Evolutionary conservation across 2,797 vertebrate genomes (phyloP).

Genomic region (Cichlasoma orientale): DNA sequence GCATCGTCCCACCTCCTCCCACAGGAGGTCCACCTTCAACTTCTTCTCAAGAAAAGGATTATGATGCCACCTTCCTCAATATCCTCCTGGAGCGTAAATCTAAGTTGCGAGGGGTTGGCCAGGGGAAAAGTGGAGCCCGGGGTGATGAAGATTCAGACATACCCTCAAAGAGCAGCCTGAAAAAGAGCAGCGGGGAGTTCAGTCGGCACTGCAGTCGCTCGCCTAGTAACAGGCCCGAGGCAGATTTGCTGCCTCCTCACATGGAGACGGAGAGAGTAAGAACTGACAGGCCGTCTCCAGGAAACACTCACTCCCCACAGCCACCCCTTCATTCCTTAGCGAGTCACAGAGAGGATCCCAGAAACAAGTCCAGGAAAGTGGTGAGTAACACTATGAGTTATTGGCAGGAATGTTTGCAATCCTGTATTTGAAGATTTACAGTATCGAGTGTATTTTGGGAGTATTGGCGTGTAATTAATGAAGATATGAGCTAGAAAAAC

Average conservation of each 20-base stretch:
- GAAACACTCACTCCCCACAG: constrained; percentile 76
- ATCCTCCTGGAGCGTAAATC: constrained; percentile 88
- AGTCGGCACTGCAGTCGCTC: constrained; percentile 72
- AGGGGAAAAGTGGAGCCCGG: constrained; percentile 36
- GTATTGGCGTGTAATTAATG: background rate
- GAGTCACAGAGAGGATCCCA: constrained; percentile 84
- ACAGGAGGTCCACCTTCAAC: constrained; percentile 50
- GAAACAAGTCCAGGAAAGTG: constrained; percentile 87
- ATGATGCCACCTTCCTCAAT: constrained; percentile 86
- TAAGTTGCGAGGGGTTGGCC: constrained; percentile 58
- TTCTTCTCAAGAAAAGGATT: constrained; percentile 78
- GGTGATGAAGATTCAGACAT: constrained; percentile 82
- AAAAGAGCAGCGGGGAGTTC: constrained; percentile 74
- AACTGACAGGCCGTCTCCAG: constrained; percentile 73
- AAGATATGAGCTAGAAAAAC: background rate
- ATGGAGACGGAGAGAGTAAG: constrained; percentile 82
- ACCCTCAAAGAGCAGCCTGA: constrained; percentile 86
- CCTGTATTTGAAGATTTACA: background rate
- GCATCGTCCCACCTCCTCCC: constrained; percentile 62
- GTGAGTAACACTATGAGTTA: constrained; percentile 76
- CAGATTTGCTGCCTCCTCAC: constrained; percentile 84
- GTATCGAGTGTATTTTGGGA: background rate
- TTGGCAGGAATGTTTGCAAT: background rate
- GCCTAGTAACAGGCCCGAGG: constrained; percentile 72
- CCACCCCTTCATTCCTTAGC: constrained; percentile 61